Evolutionary conservation across 2,797 vertebrate genomes (phyloP).

Genomic region (Cirrhinus molitorella): DNA sequence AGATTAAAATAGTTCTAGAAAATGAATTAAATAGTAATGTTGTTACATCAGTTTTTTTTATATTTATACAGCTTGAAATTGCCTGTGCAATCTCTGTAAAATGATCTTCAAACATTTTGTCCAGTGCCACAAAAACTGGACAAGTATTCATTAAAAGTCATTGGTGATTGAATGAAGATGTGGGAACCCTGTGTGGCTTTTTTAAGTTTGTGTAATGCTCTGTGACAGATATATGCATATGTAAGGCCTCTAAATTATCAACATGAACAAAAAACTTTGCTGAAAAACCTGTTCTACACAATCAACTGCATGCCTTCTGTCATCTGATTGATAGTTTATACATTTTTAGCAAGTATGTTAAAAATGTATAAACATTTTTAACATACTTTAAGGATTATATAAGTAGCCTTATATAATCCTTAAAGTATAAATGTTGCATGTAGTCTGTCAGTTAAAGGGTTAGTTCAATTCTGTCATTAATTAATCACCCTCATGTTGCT

Average conservation of each 20-base stretch:
- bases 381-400: no score
- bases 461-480: no score
- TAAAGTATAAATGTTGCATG: no score
- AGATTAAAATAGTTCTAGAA: not conserved
- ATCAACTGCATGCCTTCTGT: not conserved
- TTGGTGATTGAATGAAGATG: not conserved
- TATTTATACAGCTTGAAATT: not conserved
- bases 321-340: not conserved
- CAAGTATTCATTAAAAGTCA: not conserved
- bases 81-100: not conserved
- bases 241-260: not conserved
- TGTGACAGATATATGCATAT: not conserved
- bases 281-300: not conserved
- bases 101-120: not conserved
- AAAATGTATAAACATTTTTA: no score
- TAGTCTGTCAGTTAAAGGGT: not conserved
- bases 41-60: not conserved
- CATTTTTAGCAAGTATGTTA: not conserved
- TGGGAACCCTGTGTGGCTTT: not conserved
- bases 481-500: no score
- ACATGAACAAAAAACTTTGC: not conserved
- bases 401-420: no score
- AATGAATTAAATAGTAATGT: not conserved
- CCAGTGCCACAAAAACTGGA: not conserved
- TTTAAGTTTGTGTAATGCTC: not conserved